Percentiles rank a stretch among this genome's conserved stretches.
Evolutionary conservation across 2,888 invertebrate genomes (phyloP).

Genomic region (Lapara coniferarum): DNA sequence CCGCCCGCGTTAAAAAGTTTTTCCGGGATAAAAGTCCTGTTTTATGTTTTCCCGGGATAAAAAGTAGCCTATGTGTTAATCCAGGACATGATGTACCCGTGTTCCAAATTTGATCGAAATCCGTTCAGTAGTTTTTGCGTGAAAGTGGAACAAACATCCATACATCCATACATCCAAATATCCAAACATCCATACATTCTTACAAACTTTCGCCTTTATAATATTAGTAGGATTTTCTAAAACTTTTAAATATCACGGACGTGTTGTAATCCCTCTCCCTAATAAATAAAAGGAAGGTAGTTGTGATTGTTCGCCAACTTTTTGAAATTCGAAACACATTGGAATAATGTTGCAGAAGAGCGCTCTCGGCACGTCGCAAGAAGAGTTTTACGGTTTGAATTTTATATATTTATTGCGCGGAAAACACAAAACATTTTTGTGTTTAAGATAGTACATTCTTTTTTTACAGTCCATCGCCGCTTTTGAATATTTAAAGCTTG

Average conservation of each 20-base stretch:
- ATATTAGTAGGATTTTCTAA: too few relatives aligned
- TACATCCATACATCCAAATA: too few relatives aligned
- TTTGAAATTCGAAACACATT: slow-evolving; percentile 28
- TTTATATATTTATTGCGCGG: slow-evolving; percentile 28
- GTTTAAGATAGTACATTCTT: not conserved
- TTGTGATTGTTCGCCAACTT: slow-evolving; percentile 21
- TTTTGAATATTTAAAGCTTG: not conserved
- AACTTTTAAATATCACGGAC: not conserved
- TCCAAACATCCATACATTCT: too few relatives aligned
- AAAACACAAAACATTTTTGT: not conserved
- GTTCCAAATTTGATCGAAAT: too few relatives aligned
- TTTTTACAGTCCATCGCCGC: not conserved
- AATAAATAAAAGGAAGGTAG: slow-evolving; percentile 2
- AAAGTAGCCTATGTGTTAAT: too few relatives aligned
- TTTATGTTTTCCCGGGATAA: too few relatives aligned
- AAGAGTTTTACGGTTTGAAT: slow-evolving; percentile 63
- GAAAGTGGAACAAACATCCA: too few relatives aligned
- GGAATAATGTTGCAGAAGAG: slow-evolving; percentile 53
- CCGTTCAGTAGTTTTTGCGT: too few relatives aligned
- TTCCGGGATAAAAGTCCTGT: too few relatives aligned
- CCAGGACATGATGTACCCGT: too few relatives aligned
- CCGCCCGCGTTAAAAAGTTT: too few relatives aligned
- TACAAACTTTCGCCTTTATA: too few relatives aligned
- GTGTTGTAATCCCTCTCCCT: not conserved
- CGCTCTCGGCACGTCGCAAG: slow-evolving; percentile 65